Evolutionary conservation across 2,797 vertebrate species (phyloP), one percentile per base, ranked within the genome.

Genomic region (Silurus aristotelis): DNA sequence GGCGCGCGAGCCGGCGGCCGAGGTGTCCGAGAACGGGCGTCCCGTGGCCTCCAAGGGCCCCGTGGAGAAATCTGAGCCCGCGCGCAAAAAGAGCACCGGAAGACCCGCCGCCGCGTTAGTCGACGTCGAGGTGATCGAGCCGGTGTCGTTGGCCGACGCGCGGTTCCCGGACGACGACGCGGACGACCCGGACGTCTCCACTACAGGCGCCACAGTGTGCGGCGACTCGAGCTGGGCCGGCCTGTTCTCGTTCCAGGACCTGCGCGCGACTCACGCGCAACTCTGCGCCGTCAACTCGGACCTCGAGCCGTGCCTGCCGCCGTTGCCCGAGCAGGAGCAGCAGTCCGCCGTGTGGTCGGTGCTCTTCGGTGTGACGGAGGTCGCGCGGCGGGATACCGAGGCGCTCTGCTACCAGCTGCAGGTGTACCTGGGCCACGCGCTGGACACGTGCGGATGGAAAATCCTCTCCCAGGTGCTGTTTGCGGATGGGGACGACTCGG

Each of bases 381-480:
- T 95, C 90, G 63, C 96, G 87, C 92, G 93, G 92, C 90, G 95
- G 93, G 95, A 95, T 92, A 96, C 95, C 84, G 98, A 99, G 64
- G 92, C 93, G 0, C 93, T 99, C 58, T 98, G 98, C 90, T 96
- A 92, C 93, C 95, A 96, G 91, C 95, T 99, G 80, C 98, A 99
- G 92, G 96, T 96, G 83, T 99, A 99, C 93, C 94, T 99, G 92
- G 95, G 97, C 61, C 98, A 99, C 84, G 96, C 96, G 79, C 91
- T 99, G 89, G 98, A 99, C 93, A 97, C 97, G 85, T 99, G 98
- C 88, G 97, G 98, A 6, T 99, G 98, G 98, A 98, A 96, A 93
- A 99, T 99, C 83, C 97, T 99, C 3, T 98, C 96, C 0, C 97
- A 97, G 94, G 96, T 99, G 43, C 96, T 99, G 0, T 99, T 99